These are phyloP conservation scores for Leistus spinibarbis DNA, from an alignment of 2,888 invertebrate genomes.

Conservation along the genomic window DNA sequence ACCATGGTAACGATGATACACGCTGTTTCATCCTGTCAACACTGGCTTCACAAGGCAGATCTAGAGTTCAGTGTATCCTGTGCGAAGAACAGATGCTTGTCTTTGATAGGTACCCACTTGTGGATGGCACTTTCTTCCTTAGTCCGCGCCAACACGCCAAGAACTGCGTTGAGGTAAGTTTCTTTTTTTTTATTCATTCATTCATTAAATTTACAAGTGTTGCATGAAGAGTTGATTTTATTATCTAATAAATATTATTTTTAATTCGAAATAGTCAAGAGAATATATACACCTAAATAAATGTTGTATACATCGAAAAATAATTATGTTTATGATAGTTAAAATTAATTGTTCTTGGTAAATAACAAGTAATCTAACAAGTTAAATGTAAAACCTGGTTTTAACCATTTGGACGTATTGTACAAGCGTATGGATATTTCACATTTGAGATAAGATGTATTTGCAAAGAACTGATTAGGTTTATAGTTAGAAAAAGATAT, in stretches of 20 bases:
- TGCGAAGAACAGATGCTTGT: conserved; percentile 90
- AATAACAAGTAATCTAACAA: too few relatives aligned
- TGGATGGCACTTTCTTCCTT: conserved; percentile 97
- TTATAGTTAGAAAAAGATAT: too few relatives aligned
- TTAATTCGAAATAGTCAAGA: conserved; percentile 1
- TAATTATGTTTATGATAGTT: too few relatives aligned
- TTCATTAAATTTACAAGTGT: not conserved
- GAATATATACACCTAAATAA: not conserved
- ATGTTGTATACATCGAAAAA: not conserved
- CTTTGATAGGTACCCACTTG: conserved; percentile 95
- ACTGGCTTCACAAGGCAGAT: conserved; percentile 88
- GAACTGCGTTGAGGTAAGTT: conserved; percentile 81
- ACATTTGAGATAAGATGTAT: too few relatives aligned
- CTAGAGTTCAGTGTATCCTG: conserved; percentile 82
- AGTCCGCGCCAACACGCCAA: conserved; percentile 91
- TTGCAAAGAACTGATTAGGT: too few relatives aligned
- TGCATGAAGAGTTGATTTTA: too few relatives aligned
- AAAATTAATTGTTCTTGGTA: too few relatives aligned
- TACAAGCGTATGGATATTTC: too few relatives aligned
- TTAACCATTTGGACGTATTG: too few relatives aligned
- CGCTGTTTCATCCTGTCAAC: conserved; percentile 95
- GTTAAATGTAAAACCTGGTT: too few relatives aligned
- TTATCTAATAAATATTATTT: too few relatives aligned
- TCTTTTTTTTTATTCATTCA: not conserved
- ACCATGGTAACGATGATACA: conserved; percentile 98